Evolutionary conservation across 2,797 vertebrate genomes (phyloP).

Genomic region (Masticophis lateralis): DNA sequence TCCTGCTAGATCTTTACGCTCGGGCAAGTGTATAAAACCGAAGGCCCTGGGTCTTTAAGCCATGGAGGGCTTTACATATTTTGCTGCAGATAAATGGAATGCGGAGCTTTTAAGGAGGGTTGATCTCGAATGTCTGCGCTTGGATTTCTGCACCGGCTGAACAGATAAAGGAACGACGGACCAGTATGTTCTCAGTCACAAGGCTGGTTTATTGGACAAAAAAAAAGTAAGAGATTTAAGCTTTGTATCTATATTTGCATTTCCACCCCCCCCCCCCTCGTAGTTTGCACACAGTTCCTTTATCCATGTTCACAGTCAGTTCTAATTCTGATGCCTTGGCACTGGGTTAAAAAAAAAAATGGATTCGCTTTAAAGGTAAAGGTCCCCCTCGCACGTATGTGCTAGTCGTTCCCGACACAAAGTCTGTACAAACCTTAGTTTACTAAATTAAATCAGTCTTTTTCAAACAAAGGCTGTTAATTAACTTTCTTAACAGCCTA

Average conservation of each 20-base stretch:
- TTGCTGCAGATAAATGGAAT: background rate
- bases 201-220: background rate
- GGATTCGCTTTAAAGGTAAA: background rate
- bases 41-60: background rate
- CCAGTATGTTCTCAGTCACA: background rate
- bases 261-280: accelerated
- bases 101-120: background rate
- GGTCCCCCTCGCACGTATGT: too few species aligned
- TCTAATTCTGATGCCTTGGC: background rate
- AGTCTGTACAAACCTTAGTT: too few species aligned
- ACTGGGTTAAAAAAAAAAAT: background rate
- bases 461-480: too few species aligned
- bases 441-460: too few species aligned
- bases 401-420: too few species aligned
- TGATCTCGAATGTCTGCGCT: background rate
- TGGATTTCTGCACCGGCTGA: background rate
- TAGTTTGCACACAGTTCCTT: background rate
- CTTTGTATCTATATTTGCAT: background rate
- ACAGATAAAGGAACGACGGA: too few species aligned
- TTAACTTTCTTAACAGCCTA: too few species aligned
- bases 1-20: background rate
- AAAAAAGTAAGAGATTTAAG: background rate
- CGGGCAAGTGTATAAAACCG: background rate
- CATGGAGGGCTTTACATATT: background rate
- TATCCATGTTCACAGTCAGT: background rate